These are phyloP conservation scores for Metacarcinus magister DNA, from an alignment of 2,888 invertebrate genomes.

Conservation along the genomic window DNA sequence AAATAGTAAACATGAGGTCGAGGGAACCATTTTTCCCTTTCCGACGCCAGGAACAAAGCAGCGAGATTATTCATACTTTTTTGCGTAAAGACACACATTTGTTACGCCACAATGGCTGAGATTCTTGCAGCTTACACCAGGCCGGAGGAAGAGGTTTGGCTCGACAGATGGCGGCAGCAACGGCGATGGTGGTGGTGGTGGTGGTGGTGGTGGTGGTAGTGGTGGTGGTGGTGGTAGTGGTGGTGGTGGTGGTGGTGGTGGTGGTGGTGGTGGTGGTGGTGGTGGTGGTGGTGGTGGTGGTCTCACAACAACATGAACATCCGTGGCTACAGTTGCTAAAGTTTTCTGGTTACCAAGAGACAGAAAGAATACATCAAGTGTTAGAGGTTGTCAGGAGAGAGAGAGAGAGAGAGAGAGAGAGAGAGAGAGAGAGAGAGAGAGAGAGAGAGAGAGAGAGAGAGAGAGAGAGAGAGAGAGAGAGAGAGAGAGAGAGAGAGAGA, in stretches of 20 bases:
- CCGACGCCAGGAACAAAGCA: constrained; percentile 26
- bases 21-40: background rate
- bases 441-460: constrained; percentile 29
- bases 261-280: constrained; percentile 6
- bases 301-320: background rate
- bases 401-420: constrained; percentile 22
- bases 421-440: constrained; percentile 10
- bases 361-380: background rate
- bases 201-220: background rate
- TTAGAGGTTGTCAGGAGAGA: background rate
- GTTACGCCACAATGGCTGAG: constrained; percentile 32
- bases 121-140: constrained; percentile 28
- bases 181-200: background rate
- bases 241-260: constrained; percentile 19
- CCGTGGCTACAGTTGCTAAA: background rate
- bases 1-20: background rate
- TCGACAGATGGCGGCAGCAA: background rate
- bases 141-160: background rate
- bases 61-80: constrained; percentile 38
- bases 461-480: constrained; percentile 32
- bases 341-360: constrained; percentile 7
- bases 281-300: background rate
- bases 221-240: background rate
- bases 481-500: background rate
- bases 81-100: constrained; percentile 31